These are phyloP conservation scores for Oedothorax gibbosus DNA, from an alignment of 1,140 invertebrate species.

Conservation along the genomic window DNA sequence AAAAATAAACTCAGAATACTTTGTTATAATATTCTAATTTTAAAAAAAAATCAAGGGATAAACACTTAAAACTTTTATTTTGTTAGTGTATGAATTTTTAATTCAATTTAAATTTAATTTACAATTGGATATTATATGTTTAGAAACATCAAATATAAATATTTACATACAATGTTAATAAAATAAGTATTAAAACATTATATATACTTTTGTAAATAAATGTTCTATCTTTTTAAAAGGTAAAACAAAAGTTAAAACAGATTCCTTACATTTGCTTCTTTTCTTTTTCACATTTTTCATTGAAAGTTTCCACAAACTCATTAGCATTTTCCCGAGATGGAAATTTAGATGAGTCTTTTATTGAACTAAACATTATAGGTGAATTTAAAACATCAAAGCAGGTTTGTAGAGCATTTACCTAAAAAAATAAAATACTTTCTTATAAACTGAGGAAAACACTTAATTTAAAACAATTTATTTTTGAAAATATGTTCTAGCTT, in stretches of 20 bases:
- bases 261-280: conserved; percentile 33
- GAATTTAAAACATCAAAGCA: conserved; percentile 52
- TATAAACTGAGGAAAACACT: not conserved
- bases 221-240: not conserved
- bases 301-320: conserved; percentile 21
- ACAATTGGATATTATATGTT: not conserved
- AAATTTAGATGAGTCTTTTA: not conserved
- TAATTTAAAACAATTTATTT: not conserved
- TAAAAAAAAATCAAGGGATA: no score
- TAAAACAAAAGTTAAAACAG: not conserved
- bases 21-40: no score
- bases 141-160: not conserved
- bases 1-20: no score
- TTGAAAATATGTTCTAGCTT: not conserved
- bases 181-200: not conserved
- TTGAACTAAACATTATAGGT: conserved; percentile 19
- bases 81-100: not conserved
- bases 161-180: not conserved
- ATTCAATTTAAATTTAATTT: not conserved
- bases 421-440: conserved; percentile 4
- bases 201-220: not conserved
- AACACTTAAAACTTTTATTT: no score
- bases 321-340: conserved; percentile 3
- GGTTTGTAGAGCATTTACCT: conserved; percentile 53
- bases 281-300: conserved; percentile 44